Base-by-base conservation (phyloP, 2,797 vertebrate genomes). In the Chelon labrosus region DNA sequence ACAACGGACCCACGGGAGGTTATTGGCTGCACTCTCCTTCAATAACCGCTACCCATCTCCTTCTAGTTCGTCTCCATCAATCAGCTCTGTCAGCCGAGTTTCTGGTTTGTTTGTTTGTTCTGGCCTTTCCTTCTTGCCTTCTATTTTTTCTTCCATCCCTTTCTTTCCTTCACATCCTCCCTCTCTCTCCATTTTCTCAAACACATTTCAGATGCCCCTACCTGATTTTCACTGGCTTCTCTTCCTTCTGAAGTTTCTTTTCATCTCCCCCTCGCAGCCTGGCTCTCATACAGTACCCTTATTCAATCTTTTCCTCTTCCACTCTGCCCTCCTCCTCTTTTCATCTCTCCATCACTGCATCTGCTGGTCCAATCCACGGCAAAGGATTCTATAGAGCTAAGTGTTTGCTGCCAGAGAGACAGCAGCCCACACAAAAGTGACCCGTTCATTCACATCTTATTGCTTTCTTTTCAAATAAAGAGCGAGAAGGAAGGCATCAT, bases 361-460 rank as follows among this genome's bases (percentile, higher is more conserved):
- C 62, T 52, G 46, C 75, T 44, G 25, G 64, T 75, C 65, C 86
- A 75, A 75, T 79, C 77, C 20, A 5, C 73, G n/a, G 64, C 78
- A 72, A 79, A 76, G 70, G 35, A 71, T 55, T 84, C 59, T 54
- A 70, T 60, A 55, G 73, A 74, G 58, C 82, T 66, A 17, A 41
- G 51, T 57, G 42, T 82, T 84, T 86, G 80, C 91, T 90, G 85
- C 85, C 84, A 87, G 74, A 84, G 87, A 88, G 81, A 88, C 83
- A 39, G 79, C 63, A 1, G 63, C 85, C 78, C 69, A 82, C 73
- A 61, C 79, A 76, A 49, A 69, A 83, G 65, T 81, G 83, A 92
- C 85, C 88, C 66, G 67, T 55, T 87, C 84, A 81, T 85, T 88
- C 80, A 79, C 74, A 41, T 13, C 47, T 61, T 50, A 46, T 39